phyloP scores from a whole-genome alignment of 2,888 invertebrate species.

The Eupithecia inturbata region DNA sequence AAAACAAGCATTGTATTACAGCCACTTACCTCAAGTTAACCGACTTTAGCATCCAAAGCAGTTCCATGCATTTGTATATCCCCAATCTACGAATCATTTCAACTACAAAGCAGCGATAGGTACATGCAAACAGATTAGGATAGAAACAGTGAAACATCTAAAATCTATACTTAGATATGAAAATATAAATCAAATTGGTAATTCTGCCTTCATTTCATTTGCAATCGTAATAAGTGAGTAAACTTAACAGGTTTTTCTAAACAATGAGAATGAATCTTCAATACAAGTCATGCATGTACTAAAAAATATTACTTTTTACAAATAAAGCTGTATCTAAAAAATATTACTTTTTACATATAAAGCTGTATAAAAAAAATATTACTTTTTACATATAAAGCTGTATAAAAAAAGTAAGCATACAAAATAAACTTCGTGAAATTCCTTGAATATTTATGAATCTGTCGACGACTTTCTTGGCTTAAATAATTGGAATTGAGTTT shows the following conservation, averaged over 20 bases:
- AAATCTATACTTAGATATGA: background rate
- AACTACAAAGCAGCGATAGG: conserved; percentile 23
- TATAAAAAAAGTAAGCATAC: too few species aligned
- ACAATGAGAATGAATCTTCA: background rate
- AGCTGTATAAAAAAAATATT: too few species aligned
- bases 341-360: too few species aligned
- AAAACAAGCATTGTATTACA: conserved; percentile 1
- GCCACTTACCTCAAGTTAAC: conserved; percentile 34
- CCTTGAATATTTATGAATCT: background rate
- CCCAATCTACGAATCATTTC: conserved; percentile 40
- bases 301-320: too few species aligned
- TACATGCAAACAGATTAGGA: conserved; percentile 8
- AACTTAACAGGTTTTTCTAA: background rate
- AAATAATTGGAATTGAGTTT: background rate
- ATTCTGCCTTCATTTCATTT: background rate
- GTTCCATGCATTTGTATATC: conserved; percentile 33
- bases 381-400: too few species aligned
- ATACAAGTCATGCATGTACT: too few species aligned
- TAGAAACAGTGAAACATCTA: background rate
- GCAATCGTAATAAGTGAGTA: background rate
- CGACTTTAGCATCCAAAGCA: conserved; percentile 25
- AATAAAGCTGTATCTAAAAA: too few species aligned
- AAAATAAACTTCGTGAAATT: background rate
- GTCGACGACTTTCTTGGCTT: background rate
- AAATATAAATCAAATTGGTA: background rate